Evolutionary conservation across 92 coral and sea anemone species (phyloP), one percentile per base, ranked within the genome.

Genomic region (Epizoanthus illoricatus): DNA sequence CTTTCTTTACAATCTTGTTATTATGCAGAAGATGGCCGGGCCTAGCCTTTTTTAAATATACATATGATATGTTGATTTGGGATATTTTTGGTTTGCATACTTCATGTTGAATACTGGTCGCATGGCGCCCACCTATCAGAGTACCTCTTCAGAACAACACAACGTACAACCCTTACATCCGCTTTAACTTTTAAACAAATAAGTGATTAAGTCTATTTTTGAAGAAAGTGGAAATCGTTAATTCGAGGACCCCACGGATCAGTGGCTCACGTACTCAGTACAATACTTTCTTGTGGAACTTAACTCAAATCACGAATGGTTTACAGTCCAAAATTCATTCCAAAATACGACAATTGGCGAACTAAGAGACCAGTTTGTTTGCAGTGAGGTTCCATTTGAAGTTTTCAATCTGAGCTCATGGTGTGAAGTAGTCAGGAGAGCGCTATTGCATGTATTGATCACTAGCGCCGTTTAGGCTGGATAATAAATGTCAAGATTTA

Each of bases 341-440:
- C 5, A 78, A 28, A 16, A 39, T 23, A 18, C 41, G 11, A 5
- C 61, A 4, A 16, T 42, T n/a, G 24, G 59, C 19, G 7, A 40
- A 28, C 19, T 63, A 21, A 42, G 21, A 21, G 82, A 40, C 65
- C 20, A 63, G 42, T 78, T 78, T 63, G 71, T 63, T 47, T 43
- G 61, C 60, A 42, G 65, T 58, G 45, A 36, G 71, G 66, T 19
- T 20, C 82, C 82, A 78, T 72, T 78, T 78, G 70, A 78, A 68
- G 81, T 58, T 5, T 64, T 11, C 24, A 64, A 64, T 64, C 33
- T 64, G 69, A 64, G 33, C 69, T 28, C 69, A 21, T 64, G 69
- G 69, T 64, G 69, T 68, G 73, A 68, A 68, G 73, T 68, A 52
- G 73, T 36, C 45, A 39, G n/a, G 18, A 68, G 73, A 39, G 73